Evolutionary conservation across 2,113 vertebrate genomes (phyloP), one percentile per base, ranked within the genome.

Genomic region (Falco punctatus): DNA sequence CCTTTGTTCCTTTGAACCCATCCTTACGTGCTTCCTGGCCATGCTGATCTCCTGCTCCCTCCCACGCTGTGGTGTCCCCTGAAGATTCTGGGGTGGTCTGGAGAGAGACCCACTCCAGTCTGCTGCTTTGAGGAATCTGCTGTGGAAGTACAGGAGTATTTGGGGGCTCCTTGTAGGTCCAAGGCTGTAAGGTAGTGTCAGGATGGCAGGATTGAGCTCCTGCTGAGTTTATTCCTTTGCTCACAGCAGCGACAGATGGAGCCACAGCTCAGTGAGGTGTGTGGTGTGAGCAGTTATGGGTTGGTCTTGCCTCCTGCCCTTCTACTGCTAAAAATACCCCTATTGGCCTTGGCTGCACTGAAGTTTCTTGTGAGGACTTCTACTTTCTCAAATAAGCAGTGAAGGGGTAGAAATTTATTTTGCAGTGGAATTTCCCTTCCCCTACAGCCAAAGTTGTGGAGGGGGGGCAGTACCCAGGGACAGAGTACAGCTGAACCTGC

Each of bases 381-480:
- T 35, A 32, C 38, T 28, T 27, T 71, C 49, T 55, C 44, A 54
- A 94, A 42, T 19, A 33, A 79, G 77, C 65, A 62, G 23, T 20
- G 33, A 38, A 27, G 65, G 55, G 48, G 35, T 66, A 52, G 38
- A 59, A 59, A 24, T 14, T 2, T 16, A 21, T n/a, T n/a, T 52
- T 58, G 18, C 23, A 59, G 33, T 0, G 6, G 15, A 22, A 49
- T 69, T 86, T 87, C 23, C 15, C 32, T 51, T 40, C 9, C 23
- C 5, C 17, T 6, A 3, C n/a, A 49, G 55, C 3, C 3, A 44
- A 32, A 51, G 9, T 6, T 65, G 48, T 3, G 6, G 6, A 14
- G 10, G 9, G 8, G 15, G 9, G n/a, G 22, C 35, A 52, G 58
- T 54, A 74, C 51, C 23, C 24, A 15, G 17, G 35, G 75, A 64